Evolutionary conservation across 2,888 invertebrate species (phyloP).

Genomic region (Yponomeuta malinellus): DNA sequence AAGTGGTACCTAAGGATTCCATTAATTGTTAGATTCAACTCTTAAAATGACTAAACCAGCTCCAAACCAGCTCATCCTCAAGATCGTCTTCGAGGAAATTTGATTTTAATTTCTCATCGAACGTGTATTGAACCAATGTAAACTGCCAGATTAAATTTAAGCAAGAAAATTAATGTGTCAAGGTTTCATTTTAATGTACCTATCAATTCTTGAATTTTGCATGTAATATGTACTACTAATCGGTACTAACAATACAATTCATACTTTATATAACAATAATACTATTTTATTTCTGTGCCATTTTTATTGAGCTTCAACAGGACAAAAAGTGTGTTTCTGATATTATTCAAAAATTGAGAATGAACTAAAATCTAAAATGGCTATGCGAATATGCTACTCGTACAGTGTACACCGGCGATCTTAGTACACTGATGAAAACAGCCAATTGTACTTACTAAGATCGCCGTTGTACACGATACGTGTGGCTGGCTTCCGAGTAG

Average conservation of each 20-base stretch:
- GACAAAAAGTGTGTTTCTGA: too few relatives aligned
- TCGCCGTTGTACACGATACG: too few relatives aligned
- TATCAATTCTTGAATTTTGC: not conserved
- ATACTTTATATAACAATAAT: slow-evolving; percentile 9
- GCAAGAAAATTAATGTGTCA: not conserved
- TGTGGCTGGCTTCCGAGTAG: too few relatives aligned
- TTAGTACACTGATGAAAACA: too few relatives aligned
- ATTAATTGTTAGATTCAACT: not conserved
- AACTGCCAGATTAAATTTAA: not conserved
- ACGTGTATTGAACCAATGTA: not conserved
- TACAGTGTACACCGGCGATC: too few relatives aligned
- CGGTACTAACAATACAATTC: slow-evolving; percentile 5
- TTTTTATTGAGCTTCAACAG: not conserved
- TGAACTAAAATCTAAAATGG: too few relatives aligned
- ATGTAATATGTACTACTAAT: not conserved
- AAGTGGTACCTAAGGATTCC: not conserved
- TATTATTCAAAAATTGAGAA: too few relatives aligned
- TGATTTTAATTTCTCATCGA: not conserved
- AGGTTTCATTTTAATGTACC: not conserved
- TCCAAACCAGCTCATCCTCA: not conserved
- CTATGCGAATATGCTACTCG: too few relatives aligned
- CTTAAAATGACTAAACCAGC: not conserved
- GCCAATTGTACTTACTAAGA: too few relatives aligned
- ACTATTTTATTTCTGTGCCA: not conserved
- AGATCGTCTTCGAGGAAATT: not conserved